phyloP scores from a whole-genome alignment of 2,797 vertebrate genomes.

The Galago senegalensis region DNA sequence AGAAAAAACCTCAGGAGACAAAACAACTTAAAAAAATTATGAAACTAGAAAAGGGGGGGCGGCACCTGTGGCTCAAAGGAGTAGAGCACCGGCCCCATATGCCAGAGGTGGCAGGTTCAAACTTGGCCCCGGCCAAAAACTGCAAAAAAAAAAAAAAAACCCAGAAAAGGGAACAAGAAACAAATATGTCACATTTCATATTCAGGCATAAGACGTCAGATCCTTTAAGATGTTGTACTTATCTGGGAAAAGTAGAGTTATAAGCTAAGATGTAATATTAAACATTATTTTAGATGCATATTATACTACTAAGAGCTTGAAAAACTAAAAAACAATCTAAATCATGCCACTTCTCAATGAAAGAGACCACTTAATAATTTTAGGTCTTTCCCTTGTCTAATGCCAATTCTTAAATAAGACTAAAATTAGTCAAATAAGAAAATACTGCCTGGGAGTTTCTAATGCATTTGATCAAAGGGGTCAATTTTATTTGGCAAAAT shows the following conservation, averaged over 20 bases:
- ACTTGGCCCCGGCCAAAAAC: no score
- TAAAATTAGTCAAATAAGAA: constrained; percentile 11
- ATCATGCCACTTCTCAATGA: not conserved
- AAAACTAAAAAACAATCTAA: constrained; percentile 23
- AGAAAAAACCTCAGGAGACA: constrained; percentile 1
- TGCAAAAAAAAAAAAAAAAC: not conserved
- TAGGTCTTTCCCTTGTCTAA: not conserved
- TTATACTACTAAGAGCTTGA: not conserved
- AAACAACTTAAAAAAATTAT: not conserved
- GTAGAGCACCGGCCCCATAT: no score
- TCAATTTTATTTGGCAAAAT: constrained; percentile 38
- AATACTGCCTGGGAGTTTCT: not conserved
- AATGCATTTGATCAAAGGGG: constrained; percentile 19
- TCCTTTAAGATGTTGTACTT: not conserved
- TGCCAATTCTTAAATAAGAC: constrained; percentile 31
- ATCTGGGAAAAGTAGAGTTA: not conserved
- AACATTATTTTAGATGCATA: constrained; percentile 2
- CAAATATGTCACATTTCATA: not conserved
- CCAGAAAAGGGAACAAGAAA: not conserved
- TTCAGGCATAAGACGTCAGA: not conserved
- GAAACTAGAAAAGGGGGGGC: not conserved
- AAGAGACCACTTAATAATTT: constrained; percentile 54
- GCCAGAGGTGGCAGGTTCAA: no score
- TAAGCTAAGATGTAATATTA: not conserved
- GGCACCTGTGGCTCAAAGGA: no score